A percentile compares a stretch with the other conserved stretches of the same genome.
Evolutionary conservation across 2,888 invertebrate species (phyloP).

Genomic region (Brenthis ino): DNA sequence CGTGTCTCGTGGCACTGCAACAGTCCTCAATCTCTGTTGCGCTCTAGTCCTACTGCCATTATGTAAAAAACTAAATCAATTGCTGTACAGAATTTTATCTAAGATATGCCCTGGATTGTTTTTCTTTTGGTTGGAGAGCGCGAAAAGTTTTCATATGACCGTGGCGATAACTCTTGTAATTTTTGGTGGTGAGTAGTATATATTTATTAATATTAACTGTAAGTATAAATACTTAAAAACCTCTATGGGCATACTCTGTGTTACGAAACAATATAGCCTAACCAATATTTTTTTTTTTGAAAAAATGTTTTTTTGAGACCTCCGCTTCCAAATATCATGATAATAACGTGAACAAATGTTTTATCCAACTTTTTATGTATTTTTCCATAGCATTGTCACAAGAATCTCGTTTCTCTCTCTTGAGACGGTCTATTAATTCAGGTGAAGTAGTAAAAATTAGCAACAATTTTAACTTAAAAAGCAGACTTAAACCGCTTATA

Average conservation of each 20-base stretch:
- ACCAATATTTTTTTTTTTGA: too few species aligned
- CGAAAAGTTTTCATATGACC: constrained; percentile 80
- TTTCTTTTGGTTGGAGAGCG: constrained; percentile 75
- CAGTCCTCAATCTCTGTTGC: constrained; percentile 72
- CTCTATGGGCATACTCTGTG: too few species aligned
- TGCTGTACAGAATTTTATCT: constrained; percentile 63
- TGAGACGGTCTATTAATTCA: constrained; percentile 20
- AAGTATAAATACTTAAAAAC: too few species aligned
- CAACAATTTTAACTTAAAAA: constrained; percentile 23
- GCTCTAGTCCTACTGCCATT: constrained; percentile 73
- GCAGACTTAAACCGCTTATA: constrained; percentile 28
- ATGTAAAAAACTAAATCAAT: constrained; percentile 78
- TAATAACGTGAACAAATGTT: too few species aligned
- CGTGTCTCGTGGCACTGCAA: constrained; percentile 79
- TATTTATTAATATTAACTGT: background rate
- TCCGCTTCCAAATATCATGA: too few species aligned
- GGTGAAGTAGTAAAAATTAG: constrained; percentile 24
- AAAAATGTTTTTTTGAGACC: background rate
- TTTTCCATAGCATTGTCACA: constrained; percentile 6
- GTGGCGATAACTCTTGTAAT: constrained; percentile 74
- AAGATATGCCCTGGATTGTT: constrained; percentile 66
- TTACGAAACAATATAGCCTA: too few species aligned
- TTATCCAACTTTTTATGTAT: background rate
- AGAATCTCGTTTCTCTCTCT: background rate
- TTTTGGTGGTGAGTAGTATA: constrained; percentile 71